Evolutionary conservation across 2,797 vertebrate genomes (phyloP).

Genomic region (Mycteria americana): DNA sequence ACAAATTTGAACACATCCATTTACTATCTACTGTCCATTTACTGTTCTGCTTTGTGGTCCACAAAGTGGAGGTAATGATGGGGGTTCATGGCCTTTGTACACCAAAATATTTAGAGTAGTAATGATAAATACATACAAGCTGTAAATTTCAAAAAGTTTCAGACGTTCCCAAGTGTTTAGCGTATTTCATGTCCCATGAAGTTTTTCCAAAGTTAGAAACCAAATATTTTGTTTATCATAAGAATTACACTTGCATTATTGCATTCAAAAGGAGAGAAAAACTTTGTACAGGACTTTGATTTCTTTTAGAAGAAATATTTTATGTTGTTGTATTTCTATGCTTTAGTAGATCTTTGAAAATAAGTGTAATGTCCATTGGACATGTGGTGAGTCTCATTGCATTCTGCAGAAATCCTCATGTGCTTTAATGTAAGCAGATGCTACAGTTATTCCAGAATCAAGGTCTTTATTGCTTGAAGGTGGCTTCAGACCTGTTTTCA

Average conservation of each 20-base stretch:
- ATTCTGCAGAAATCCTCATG: neutral
- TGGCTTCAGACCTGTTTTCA: neutral
- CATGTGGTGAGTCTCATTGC: neutral
- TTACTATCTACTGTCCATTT: neutral
- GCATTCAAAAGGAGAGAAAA: neutral
- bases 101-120: slow-evolving; percentile 7
- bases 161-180: neutral
- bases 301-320: neutral
- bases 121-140: neutral
- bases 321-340: neutral
- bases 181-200: neutral
- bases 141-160: neutral
- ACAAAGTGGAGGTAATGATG: neutral
- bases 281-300: neutral
- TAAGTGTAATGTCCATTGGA: neutral
- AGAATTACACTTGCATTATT: neutral
- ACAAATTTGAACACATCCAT: neutral
- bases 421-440: neutral
- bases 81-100: neutral
- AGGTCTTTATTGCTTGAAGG: neutral
- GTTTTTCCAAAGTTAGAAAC: neutral
- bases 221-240: neutral
- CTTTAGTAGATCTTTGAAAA: neutral
- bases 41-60: neutral
- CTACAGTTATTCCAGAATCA: neutral